Conservation (phyloP, 2,888 invertebrate genomes). For the Himalopsyche kuldschensis region DNA sequence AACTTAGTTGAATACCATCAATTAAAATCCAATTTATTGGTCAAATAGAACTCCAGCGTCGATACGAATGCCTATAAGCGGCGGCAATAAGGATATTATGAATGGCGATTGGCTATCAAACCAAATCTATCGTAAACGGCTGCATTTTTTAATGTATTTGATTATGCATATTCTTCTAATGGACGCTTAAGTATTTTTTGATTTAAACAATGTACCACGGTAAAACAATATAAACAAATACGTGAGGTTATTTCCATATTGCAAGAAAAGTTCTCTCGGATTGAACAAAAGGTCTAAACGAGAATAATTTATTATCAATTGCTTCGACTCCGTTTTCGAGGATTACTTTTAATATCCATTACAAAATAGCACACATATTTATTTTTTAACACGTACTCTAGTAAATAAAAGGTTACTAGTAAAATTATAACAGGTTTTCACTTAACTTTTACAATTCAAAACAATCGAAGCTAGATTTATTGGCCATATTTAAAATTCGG, state of each 20-base stretch:
- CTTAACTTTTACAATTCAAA: background rate
- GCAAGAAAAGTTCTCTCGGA: slow-evolving; percentile 13
- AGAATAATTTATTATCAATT: background rate
- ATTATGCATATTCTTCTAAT: background rate
- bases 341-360: background rate
- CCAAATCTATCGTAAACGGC: too few relatives aligned
- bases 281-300: background rate
- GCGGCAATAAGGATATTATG: too few relatives aligned
- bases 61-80: too few relatives aligned
- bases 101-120: too few relatives aligned
- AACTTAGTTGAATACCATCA: too few relatives aligned
- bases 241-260: slow-evolving; percentile 8
- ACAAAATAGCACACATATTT: background rate
- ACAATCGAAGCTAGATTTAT: background rate
- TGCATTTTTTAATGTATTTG: too few relatives aligned
- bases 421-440: background rate
- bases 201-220: background rate
- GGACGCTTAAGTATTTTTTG: background rate
- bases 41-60: too few relatives aligned
- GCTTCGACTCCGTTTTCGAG: background rate
- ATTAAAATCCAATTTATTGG: too few relatives aligned
- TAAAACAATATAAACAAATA: background rate
- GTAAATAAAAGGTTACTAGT: background rate
- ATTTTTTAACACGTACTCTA: background rate
- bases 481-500: background rate